These are phyloP conservation scores for Oxyura jamaicensis DNA, from an alignment of 2,113 vertebrate species.

Conservation along the genomic window DNA sequence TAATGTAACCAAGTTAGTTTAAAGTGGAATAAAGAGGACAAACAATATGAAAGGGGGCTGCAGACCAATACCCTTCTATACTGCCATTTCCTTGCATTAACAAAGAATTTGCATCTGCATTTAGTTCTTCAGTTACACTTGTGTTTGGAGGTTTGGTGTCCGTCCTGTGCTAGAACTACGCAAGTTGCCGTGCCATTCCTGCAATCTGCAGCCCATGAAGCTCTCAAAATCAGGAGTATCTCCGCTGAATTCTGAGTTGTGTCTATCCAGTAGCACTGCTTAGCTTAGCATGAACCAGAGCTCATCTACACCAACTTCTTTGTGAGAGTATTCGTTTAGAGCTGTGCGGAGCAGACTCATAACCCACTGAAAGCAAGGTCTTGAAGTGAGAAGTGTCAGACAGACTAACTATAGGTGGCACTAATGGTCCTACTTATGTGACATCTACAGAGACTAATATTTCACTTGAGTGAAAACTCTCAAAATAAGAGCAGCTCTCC, in stretches of 20 bases:
- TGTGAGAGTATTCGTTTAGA: not conserved
- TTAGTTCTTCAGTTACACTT: not conserved
- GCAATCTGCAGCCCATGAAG: not conserved
- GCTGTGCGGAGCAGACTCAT: not conserved
- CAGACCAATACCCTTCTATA: not conserved
- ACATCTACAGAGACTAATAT: not conserved
- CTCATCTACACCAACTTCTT: not conserved
- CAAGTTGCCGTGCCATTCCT: fast-evolving
- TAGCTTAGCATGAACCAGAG: not conserved
- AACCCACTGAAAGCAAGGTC: not conserved
- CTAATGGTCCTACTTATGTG: conserved; percentile 1
- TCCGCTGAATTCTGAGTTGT: not conserved
- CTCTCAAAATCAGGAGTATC: not conserved
- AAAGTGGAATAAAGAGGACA: not conserved
- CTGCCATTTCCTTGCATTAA: not conserved
- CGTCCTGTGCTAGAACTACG: not conserved
- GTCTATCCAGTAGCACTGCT: not conserved
- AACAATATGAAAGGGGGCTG: not conserved
- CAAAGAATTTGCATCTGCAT: not conserved
- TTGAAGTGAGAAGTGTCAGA: not conserved
- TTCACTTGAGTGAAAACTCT: not conserved
- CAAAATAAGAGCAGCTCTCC: not conserved
- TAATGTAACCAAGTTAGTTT: not conserved
- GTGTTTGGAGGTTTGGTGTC: not conserved
- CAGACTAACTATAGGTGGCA: conserved; percentile 49